Base-by-base conservation (phyloP, 2,113 vertebrate genomes). In the Chamaea fasciata region DNA sequence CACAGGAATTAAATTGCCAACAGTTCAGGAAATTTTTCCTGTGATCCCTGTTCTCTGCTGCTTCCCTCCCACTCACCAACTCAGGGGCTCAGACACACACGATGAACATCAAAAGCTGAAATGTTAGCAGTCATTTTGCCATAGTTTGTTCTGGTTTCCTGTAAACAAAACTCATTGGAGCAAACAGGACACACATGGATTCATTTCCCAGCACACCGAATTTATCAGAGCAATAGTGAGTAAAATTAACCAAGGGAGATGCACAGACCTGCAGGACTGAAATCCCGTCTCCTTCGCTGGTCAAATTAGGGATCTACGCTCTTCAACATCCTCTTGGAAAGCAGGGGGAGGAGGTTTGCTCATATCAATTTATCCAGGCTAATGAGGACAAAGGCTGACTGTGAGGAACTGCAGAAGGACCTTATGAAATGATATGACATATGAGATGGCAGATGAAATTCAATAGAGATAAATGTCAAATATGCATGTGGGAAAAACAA, bases 401-500 rank as follows among this genome's bases (percentile, higher is more conserved):
- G 64, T 6, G 33, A 93, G 83, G 90, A 94, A 74, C 90, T 83
- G 86, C 86, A 92, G 64, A 88, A 96, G 80, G 76, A 93, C 88
- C 83, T 94, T 83, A 77, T 53, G 75, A 93, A 94, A 92, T 62
- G 49, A 57, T 79, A 63, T 39, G 88, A 83, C 88, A 90, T 76
- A 92, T 57, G 83, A 94, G 88, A 86, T 59, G 64, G 86, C 83
- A 93, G 90, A 77, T 39, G 47, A 97, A 90, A 94, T 92, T 86
- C 92, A 85, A 83, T 10, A 92, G 76, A 93, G 92, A 96, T 83
- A 92, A 96, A 89, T 93, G 94, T 95, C 90, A 92, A 86, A 88
- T 78, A 86, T 20, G 46, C 90, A 90, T n/a, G 42, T 77, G 83
- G 86, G 90, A 86, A 90, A 93, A 90, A 14, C 68, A 90, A 63